phyloP scores from a whole-genome alignment of 2,797 vertebrate genomes.

The Eupleurogrammus muticus region DNA sequence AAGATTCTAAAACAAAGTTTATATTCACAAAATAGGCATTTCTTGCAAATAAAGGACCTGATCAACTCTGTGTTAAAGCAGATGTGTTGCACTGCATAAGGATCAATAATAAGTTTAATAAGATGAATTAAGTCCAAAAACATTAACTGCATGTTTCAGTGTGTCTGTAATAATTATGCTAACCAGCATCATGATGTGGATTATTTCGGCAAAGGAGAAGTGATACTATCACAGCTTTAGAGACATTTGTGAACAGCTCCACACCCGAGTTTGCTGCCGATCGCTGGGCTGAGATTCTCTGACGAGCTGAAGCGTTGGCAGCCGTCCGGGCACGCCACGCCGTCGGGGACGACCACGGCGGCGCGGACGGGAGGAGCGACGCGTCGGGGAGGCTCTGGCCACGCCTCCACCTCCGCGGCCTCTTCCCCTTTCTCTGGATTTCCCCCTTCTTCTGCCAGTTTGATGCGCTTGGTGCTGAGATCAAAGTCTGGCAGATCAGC shows the following conservation, averaged over 20 bases:
- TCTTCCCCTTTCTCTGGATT: constrained; percentile 7
- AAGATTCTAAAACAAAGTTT: background rate
- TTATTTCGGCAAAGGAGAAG: too few species aligned
- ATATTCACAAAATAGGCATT: too few species aligned
- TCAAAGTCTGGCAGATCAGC: constrained; percentile 56
- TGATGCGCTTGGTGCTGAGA: constrained; percentile 67
- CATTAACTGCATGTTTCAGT: too few species aligned
- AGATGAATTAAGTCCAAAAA: too few species aligned
- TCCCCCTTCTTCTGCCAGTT: constrained; percentile 32
- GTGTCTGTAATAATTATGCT: too few species aligned
- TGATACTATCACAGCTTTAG: too few species aligned
- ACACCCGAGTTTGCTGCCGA: constrained; percentile 64
- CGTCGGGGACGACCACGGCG: constrained; percentile 60
- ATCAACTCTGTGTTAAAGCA: too few species aligned
- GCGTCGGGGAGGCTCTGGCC: constrained; percentile 75
- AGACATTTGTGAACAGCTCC: too few species aligned
- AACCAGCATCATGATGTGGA: too few species aligned
- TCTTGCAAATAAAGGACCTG: too few species aligned
- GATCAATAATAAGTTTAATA: too few species aligned
- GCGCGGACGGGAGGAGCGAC: constrained; percentile 59
- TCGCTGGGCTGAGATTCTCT: constrained; percentile 18
- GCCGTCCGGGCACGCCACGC: constrained; percentile 50
- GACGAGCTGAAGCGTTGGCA: constrained; percentile 59
- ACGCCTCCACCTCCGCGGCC: constrained; percentile 36
- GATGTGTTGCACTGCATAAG: too few species aligned